These are phyloP conservation scores for Cataglyphis rosenhaueri DNA, from an alignment of 2,888 invertebrate genomes.

Conservation along the genomic window DNA sequence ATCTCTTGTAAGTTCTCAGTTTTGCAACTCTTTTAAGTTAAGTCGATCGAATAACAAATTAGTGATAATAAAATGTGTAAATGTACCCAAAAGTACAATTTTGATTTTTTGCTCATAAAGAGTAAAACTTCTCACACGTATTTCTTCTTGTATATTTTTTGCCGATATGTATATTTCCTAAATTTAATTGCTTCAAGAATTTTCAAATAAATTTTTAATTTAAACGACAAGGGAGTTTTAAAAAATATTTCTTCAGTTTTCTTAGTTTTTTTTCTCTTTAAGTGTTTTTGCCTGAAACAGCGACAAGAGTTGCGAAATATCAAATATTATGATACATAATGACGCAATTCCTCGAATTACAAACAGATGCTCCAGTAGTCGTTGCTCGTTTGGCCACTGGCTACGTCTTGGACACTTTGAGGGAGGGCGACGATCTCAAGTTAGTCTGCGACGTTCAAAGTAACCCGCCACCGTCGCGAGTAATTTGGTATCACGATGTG, in stretches of 20 bases:
- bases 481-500: constrained; percentile 94
- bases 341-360: constrained; percentile 20
- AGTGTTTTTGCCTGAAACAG: background rate
- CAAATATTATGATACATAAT: constrained; percentile 8
- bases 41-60: background rate
- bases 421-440: constrained; percentile 92
- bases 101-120: background rate
- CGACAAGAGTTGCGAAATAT: constrained; percentile 11
- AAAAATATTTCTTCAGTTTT: background rate
- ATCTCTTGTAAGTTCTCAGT: constrained; percentile 92
- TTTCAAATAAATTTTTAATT: background rate
- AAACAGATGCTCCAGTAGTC: constrained; percentile 92
- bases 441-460: constrained; percentile 93
- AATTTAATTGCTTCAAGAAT: background rate
- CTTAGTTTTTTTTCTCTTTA: background rate
- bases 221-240: background rate
- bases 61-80: background rate
- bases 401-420: constrained; percentile 88
- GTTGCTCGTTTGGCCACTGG: constrained; percentile 89
- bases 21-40: constrained; percentile 53
- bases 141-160: background rate
- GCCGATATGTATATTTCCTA: background rate
- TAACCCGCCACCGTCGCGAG: constrained; percentile 91
- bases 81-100: background rate
- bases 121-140: background rate